Conservation (phyloP, 2,888 invertebrate species). For the Theretra japonica region DNA sequence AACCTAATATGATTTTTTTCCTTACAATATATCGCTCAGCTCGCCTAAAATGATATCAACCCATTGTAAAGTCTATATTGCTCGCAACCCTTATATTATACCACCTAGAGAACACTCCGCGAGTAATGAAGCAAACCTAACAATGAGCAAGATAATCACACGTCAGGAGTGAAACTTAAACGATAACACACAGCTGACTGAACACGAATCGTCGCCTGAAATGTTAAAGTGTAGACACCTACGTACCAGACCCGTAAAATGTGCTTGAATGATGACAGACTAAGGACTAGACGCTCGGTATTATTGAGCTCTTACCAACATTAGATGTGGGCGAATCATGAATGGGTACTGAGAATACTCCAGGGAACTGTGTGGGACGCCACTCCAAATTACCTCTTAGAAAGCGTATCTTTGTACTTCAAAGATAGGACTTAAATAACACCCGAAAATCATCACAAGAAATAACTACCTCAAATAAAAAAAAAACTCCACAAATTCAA, state of each 20-base stretch:
- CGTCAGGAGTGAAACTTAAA: background rate
- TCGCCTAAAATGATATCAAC: no score
- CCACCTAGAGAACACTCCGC: no score
- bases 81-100: no score
- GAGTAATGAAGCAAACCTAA: background rate
- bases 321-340: conserved; percentile 26
- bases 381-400: conserved; percentile 18
- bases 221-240: background rate
- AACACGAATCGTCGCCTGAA: background rate
- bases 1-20: no score
- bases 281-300: background rate
- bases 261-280: background rate
- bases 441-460: background rate
- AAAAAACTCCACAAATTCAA: background rate
- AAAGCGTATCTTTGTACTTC: background rate
- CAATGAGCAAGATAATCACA: background rate
- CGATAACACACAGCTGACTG: background rate
- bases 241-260: background rate
- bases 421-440: background rate
- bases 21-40: no score
- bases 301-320: conserved; percentile 7
- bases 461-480: background rate
- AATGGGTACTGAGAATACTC: conserved; percentile 2
- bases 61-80: no score
- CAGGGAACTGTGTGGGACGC: conserved; percentile 21